Base-by-base conservation (phyloP, 2,797 vertebrate genomes). In the Ateles fusciceps region DNA sequence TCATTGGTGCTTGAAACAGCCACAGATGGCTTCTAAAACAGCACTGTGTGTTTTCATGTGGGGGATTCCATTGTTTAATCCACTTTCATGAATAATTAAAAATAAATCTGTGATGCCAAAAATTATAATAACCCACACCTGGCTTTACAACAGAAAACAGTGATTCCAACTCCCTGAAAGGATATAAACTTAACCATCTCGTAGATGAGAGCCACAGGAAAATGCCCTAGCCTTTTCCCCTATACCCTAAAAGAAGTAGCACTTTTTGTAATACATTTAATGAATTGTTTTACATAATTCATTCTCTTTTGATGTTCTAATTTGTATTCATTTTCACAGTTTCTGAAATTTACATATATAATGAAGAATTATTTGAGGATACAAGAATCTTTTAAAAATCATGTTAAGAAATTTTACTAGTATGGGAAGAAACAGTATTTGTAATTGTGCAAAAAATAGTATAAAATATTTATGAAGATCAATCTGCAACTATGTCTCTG, bases 51-150 rank as follows among this genome's bases (percentile, higher is more conserved):
- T 93, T 95, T 97, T 71, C 44, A 12, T 71, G 91, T 87, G 89
- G 84, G 84, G 91, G 7, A 97, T 92, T 74, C 86, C 57, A 83
- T 96, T 97, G 87, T 97, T 98, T 96, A 95, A 83, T 95, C 92
- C 44, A 91, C 48, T 97, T 76, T 91, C 48, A 91, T 28, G 7
- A 97, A 97, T 95, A 97, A 96, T 42, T 92, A 92, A 97, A 87
- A 95, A 93, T 85, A 97, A 95, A 89, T 92, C 48, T 48, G 11
- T 10, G 2, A 50, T 89, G 24, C 59, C 80, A 64, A 89, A 30
- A 0, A 33, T 83, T 89, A 93, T 75, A 96, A 91, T 64, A 91
- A 84, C 24, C 4, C 36, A 33, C 55, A 79, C 91, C 85, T 90
- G 86, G 75, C 44, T 97, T 96, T 95, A 76, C n/a, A 96, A 83